phyloP scores from a whole-genome alignment of 2,888 invertebrate species.

The Glaucopsyche alexis region DNA sequence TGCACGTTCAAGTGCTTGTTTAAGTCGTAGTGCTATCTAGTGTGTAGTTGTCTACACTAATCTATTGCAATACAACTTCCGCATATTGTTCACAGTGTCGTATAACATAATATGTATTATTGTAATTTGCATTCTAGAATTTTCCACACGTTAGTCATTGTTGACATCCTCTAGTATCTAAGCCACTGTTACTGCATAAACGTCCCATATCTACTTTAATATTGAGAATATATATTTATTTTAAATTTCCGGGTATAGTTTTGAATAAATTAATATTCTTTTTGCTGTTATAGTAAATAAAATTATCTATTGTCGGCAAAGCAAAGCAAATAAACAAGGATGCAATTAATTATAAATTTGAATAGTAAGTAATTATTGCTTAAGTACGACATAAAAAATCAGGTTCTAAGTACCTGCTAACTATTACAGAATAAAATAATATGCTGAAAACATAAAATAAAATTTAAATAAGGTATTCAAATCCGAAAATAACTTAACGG shows the following conservation, averaged over 20 bases:
- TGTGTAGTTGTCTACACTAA: conserved; percentile 53
- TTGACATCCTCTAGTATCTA: conserved; percentile 19
- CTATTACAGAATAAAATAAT: neutral
- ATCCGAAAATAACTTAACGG: neutral
- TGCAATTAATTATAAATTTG: too few relatives aligned
- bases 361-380: neutral
- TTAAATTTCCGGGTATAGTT: too few relatives aligned
- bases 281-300: neutral
- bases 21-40: conserved; percentile 45
- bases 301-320: neutral
- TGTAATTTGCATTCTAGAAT: conserved; percentile 26
- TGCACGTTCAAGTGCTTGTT: neutral
- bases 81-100: conserved; percentile 53
- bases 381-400: neutral
- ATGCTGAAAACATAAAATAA: neutral
- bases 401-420: neutral
- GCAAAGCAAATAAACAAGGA: neutral
- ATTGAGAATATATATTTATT: neutral
- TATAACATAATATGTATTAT: conserved; percentile 43
- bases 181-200: conserved; percentile 10
- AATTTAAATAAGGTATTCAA: neutral
- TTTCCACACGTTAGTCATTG: conserved; percentile 28
- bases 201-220: conserved; percentile 1
- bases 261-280: too few relatives aligned
- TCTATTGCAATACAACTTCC: conserved; percentile 57